phyloP scores from a whole-genome alignment of 2,888 invertebrate genomes.

The Lasioglossum zephyrum region DNA sequence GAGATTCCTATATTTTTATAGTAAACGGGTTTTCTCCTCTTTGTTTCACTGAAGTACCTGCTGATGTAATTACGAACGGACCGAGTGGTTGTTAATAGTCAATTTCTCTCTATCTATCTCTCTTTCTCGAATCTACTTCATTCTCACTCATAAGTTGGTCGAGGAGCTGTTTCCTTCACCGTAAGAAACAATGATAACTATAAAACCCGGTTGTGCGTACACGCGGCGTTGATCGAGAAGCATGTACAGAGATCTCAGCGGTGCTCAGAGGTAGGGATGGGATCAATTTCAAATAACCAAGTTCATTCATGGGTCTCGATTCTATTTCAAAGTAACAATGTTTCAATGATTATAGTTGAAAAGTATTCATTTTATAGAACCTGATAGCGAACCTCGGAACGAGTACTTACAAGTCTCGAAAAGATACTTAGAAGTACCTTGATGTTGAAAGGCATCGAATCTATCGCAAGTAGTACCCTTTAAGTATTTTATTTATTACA shows the following conservation, averaged over 20 bases:
- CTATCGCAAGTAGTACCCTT: too few relatives aligned
- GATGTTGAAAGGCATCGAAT: too few relatives aligned
- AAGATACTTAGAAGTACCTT: too few relatives aligned
- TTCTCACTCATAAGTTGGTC: constrained; percentile 22
- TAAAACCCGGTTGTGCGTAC: not conserved
- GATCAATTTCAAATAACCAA: too few relatives aligned
- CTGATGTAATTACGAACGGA: constrained; percentile 6
- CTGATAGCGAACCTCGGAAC: too few relatives aligned
- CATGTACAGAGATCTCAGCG: not conserved
- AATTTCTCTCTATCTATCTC: not conserved
- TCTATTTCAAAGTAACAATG: too few relatives aligned
- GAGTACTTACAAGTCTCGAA: too few relatives aligned
- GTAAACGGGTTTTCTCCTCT: constrained; percentile 14
- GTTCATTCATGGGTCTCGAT: too few relatives aligned
- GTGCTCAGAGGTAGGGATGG: not conserved
- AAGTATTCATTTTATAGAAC: too few relatives aligned
- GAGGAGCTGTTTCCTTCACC: not conserved
- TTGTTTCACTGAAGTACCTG: constrained; percentile 14
- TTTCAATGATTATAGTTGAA: too few relatives aligned
- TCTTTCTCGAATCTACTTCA: constrained; percentile 7
- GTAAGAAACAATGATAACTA: not conserved
- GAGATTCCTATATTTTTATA: constrained; percentile 20
- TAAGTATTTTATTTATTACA: too few relatives aligned
- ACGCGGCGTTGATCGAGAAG: constrained; percentile 2
- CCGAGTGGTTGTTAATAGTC: constrained; percentile 12